These are phyloP conservation scores for Dorcus parallelipipedus DNA, from an alignment of 2,888 invertebrate genomes.

Conservation along the genomic window DNA sequence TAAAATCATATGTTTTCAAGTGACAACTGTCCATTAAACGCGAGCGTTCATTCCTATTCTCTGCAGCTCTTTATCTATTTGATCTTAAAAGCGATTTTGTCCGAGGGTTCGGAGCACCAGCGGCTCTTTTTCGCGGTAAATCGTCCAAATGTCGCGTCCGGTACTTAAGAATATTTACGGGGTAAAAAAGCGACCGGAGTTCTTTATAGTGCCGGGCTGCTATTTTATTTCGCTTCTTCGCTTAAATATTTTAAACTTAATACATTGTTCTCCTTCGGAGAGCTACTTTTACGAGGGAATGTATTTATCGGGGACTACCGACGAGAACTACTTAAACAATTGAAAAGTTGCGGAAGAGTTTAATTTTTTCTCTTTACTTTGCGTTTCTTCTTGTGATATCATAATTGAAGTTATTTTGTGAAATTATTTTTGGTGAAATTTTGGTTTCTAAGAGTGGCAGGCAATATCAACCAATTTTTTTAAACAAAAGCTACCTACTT, in stretches of 20 bases:
- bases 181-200: constrained; percentile 28
- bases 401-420: too few species aligned
- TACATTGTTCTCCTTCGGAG: not conserved
- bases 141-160: constrained; percentile 42
- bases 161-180: constrained; percentile 48
- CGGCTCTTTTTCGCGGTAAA: constrained; percentile 30
- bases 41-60: not conserved
- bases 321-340: too few species aligned
- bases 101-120: constrained; percentile 24
- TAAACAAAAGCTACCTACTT: too few species aligned
- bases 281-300: too few species aligned
- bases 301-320: too few species aligned
- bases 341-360: too few species aligned
- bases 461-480: too few species aligned
- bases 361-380: too few species aligned
- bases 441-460: too few species aligned
- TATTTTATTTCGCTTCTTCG: constrained; percentile 17
- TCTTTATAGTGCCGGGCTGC: constrained; percentile 4
- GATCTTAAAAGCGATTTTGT: constrained; percentile 32
- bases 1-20: not conserved
- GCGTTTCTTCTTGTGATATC: too few species aligned
- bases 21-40: not conserved
- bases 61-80: constrained; percentile 29
- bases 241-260: not conserved
- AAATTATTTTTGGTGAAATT: too few species aligned